These are phyloP conservation scores for Eugnorisma glareosa DNA, from an alignment of 2,888 invertebrate genomes.

Conservation along the genomic window DNA sequence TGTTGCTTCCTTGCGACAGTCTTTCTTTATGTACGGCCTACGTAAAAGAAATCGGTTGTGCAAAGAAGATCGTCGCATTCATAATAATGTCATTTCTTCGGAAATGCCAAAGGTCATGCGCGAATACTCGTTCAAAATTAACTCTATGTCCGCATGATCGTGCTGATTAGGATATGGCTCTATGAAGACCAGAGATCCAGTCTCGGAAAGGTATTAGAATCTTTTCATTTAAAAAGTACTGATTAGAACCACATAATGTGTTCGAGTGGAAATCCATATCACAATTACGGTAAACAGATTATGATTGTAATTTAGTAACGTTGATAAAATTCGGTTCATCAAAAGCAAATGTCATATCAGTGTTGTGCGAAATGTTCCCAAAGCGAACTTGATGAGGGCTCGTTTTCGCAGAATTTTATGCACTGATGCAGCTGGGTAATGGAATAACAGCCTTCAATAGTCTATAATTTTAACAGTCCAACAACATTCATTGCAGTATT, in stretches of 20 bases:
- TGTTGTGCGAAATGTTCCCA: conserved; percentile 6
- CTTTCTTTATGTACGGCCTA: not conserved
- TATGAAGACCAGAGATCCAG: not conserved
- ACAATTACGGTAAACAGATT: not conserved
- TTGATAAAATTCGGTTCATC: not conserved
- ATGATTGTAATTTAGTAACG: not conserved
- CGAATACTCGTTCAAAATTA: not conserved
- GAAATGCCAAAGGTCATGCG: not conserved
- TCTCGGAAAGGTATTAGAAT: not conserved
- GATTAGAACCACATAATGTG: not conserved
- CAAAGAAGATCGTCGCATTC: not conserved
- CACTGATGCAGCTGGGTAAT: not conserved
- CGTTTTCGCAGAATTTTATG: conserved; percentile 2
- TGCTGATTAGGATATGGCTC: not conserved
- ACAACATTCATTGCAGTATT: not conserved
- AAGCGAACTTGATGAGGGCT: conserved; percentile 9
- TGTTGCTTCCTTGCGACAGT: not conserved
- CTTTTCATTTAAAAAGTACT: not conserved
- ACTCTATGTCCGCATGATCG: not conserved
- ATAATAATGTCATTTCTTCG: not conserved
- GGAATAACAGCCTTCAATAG: not conserved
- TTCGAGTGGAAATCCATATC: not conserved
- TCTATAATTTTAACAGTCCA: not conserved
- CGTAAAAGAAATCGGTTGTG: not conserved
- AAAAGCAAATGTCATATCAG: not conserved